Evolutionary conservation across 2,888 invertebrate species (phyloP).

Genomic region (Emmelina monodactyla): DNA sequence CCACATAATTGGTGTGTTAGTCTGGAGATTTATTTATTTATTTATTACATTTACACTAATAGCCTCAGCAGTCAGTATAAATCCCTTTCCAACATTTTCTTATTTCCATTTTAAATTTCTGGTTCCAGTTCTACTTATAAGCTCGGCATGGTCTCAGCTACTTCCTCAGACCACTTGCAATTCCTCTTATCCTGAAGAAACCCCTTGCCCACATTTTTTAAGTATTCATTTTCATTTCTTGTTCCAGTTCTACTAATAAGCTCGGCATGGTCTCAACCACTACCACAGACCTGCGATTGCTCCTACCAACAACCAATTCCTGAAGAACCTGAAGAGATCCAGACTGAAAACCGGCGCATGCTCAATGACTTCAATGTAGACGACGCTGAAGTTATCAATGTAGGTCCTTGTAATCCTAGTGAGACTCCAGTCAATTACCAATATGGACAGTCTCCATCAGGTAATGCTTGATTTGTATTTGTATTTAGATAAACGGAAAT

Average conservation of each 20-base stretch:
- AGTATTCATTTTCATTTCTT: slow-evolving; percentile 2
- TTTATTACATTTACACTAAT: too few relatives aligned
- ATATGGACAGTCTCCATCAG: slow-evolving; percentile 34
- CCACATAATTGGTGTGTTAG: too few relatives aligned
- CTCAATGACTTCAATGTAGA: too few relatives aligned
- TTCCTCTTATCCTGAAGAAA: too few relatives aligned
- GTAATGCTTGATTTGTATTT: too few relatives aligned
- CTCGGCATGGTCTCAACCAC: slow-evolving; percentile 30
- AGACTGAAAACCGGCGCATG: background rate
- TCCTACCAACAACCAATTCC: too few relatives aligned
- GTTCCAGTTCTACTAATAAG: slow-evolving; percentile 38
- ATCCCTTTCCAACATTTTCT: too few relatives aligned
- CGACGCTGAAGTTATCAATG: slow-evolving; percentile 20
- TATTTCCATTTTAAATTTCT: slow-evolving; percentile 2
- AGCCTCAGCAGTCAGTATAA: too few relatives aligned
- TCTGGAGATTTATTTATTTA: too few relatives aligned
- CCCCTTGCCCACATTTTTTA: too few relatives aligned
- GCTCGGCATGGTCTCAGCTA: slow-evolving; percentile 32
- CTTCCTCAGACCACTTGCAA: slow-evolving; percentile 26
- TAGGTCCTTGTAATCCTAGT: slow-evolving; percentile 30
- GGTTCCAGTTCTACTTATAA: slow-evolving; percentile 36
- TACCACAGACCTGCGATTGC: slow-evolving; percentile 27
- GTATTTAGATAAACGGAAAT: too few relatives aligned
- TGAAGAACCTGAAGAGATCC: too few relatives aligned
- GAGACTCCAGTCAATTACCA: slow-evolving; percentile 24